phyloP scores from a whole-genome alignment of 1,140 invertebrate genomes.

The Polyergus mexicanus region DNA sequence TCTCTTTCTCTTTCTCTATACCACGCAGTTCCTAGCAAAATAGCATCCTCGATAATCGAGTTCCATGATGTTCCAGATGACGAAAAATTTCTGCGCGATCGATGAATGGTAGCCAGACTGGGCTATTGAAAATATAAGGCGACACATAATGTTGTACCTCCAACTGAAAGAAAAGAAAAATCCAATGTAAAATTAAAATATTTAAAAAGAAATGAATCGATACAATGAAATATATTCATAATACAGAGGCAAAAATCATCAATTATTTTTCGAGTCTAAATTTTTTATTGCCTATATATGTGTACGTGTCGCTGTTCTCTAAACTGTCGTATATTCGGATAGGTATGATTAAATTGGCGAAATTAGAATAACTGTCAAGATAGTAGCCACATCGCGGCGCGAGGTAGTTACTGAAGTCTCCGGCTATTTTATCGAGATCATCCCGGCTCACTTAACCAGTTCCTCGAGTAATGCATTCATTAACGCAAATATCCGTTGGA shows the following conservation, averaged over 20 bases:
- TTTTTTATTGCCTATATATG: background rate
- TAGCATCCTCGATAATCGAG: conserved; percentile 38
- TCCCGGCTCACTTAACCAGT: conserved; percentile 62
- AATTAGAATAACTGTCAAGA: conserved; percentile 16
- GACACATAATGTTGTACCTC: background rate
- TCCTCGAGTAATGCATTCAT: conserved; percentile 67
- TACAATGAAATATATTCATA: background rate
- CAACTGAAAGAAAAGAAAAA: background rate
- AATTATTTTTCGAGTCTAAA: background rate
- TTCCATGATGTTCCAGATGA: conserved; percentile 16
- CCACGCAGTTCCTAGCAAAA: conserved; percentile 24
- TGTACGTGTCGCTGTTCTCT: background rate
- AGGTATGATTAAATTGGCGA: background rate
- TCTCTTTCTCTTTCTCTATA: conserved; percentile 9
- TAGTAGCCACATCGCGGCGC: background rate
- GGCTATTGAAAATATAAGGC: background rate
- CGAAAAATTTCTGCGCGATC: conserved; percentile 29
- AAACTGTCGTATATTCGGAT: conserved; percentile 2
- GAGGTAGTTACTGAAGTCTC: background rate
- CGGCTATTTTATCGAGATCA: conserved; percentile 65
- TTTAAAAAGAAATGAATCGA: background rate
- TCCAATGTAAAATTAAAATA: background rate
- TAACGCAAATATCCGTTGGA: conserved; percentile 71
- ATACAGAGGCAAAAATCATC: too few relatives aligned
- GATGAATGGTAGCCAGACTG: background rate